Base-by-base conservation (phyloP, 2,113 vertebrate species). In the Parus major region DNA sequence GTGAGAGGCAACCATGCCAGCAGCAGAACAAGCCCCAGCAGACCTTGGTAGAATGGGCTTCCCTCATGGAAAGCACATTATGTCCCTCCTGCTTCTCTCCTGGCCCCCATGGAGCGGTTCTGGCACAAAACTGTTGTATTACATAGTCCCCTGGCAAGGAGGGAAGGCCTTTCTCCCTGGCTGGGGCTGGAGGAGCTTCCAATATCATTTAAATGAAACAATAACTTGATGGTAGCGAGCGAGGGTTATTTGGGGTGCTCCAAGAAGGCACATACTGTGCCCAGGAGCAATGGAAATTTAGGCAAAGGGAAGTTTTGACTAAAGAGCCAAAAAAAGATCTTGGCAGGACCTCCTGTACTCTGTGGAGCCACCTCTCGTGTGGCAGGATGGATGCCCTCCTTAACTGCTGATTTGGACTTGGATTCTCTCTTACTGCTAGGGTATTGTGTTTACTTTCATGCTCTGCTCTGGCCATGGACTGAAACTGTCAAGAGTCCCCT, bases 231-330 rank as follows among this genome's bases (percentile, higher is more conserved):
- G 90, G 93, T 94, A 94, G 87, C 1, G 4, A 93, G 90, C 0
- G 4, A 66, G 85, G 93, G 82, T 96, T 95, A 95, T 86, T 93
- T 90, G 90, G 92, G 87, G 71, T 83, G 92, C 82, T 96, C 87
- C 85, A 78, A 93, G 82, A 52, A 95, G 90, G 93, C 95, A 95
- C 92, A 93, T 35, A 44, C 56, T 73, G 90, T 95, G 95, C 90
- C 87, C 93, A 86, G 88, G 75, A 97, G 92, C 90, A 86, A 86
- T 91, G 93, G 92, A 95, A 94, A 95, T 92, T 60, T 56, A 90
- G 95, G 92, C 68, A 94, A 95, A 95, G 93, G 96, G 94, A 96
- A 96, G 90, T 92, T 94, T 95, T 92, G 93, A 93, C 71, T 93
- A 82, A 88, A 60, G 55, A 92, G 87, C 69, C 90, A 88, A 66